phyloP scores from a whole-genome alignment of 2,888 invertebrate species.

The Latrodectus hesperus region DNA sequence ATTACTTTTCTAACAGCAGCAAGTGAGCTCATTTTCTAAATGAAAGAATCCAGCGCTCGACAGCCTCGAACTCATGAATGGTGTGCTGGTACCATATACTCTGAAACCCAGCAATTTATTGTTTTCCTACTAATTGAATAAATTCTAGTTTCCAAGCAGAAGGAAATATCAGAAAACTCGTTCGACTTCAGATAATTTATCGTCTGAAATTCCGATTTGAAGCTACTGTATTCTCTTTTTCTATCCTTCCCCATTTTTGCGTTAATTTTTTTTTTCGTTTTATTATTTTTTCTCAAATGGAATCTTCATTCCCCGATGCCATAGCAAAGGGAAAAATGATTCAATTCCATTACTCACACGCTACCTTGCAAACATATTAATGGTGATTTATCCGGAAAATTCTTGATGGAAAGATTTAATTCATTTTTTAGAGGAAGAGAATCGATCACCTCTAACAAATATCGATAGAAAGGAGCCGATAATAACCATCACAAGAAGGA shows the following conservation, averaged over 20 bases:
- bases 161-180: constrained; percentile 46
- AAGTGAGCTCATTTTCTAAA: constrained; percentile 33
- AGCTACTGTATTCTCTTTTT: constrained; percentile 14
- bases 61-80: constrained; percentile 14
- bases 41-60: constrained; percentile 16
- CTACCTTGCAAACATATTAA: constrained; percentile 41
- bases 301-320: constrained; percentile 45
- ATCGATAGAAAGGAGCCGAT: not conserved
- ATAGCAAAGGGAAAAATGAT: constrained; percentile 27
- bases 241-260: not conserved
- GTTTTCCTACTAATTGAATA: constrained; percentile 57
- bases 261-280: constrained; percentile 10
- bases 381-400: constrained; percentile 54
- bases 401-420: constrained; percentile 55
- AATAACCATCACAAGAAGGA: not conserved
- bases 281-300: constrained; percentile 5
- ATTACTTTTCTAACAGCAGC: constrained; percentile 24
- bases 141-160: constrained; percentile 25
- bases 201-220: constrained; percentile 39
- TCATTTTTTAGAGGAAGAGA: constrained; percentile 17
- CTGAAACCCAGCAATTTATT: constrained; percentile 34
- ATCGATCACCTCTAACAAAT: constrained; percentile 14
- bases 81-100: constrained; percentile 6
- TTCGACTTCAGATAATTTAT: constrained; percentile 49
- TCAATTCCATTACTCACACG: constrained; percentile 53